Evolutionary conservation across 2,888 invertebrate species (phyloP), one percentile per base, ranked within the genome.

Genomic region (Conops quadrifasciatus): DNA sequence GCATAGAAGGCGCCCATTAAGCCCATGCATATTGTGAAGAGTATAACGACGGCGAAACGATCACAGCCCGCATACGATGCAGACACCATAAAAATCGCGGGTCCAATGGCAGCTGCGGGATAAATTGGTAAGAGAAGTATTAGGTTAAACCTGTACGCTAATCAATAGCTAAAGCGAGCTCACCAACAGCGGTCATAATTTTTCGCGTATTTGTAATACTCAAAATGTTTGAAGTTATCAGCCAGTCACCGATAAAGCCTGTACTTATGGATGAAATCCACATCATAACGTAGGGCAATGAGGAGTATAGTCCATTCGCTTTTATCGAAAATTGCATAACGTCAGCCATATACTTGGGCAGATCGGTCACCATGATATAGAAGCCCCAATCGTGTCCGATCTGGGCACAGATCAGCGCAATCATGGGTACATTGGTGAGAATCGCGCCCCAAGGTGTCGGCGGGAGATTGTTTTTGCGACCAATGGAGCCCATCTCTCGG

Each of bases 351-450:
- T 90, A 91, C 77, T 89, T 89, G 15, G 91, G 91, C 70, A 91
- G 83, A 81, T 91, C 90, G 0, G 90, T 89, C 1, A 90, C 88
- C 88, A 91, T 89, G 2, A 90, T 90, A 77, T 88, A 91, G 81
- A 90, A 89, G 56, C 90, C 90, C 89, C 90, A 91, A 81, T 90
- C 90, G 82, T 90, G 90, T 13, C 89, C 89, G 67, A 89, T 87
- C 87, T 93, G 92, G 74, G 93, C 93, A 63, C 89, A 89, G 15
- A 93, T 90, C n/a, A 94, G 82, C 0, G 93, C 93, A 89, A 92
- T 91, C 70, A 94, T 86, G 0, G 93, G 92, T 2, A 89, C 87
- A 0, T 91, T 93, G 70, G 88, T 91, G 19, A 92, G 85, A 66
- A 94, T 92, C 0, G 88, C 88, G 77, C 87, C 89, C 93, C 93